Percentiles rank a stretch among this genome's conserved stretches.
Conservation (phyloP, 2,888 invertebrate genomes). For the Apotomis capreana region DNA sequence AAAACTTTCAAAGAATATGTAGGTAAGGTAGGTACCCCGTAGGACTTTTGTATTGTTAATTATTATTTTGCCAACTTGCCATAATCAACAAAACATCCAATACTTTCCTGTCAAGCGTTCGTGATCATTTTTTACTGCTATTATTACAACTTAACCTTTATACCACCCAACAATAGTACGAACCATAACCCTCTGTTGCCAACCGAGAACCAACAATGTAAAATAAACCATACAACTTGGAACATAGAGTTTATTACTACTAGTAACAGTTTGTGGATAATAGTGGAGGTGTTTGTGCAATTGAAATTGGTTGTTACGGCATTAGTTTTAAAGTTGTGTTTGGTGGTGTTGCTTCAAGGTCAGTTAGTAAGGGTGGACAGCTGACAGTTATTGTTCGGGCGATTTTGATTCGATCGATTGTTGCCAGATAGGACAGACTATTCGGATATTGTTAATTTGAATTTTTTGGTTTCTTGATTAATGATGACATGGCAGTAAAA, state of each 20-base stretch:
- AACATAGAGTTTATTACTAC: background rate
- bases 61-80: background rate
- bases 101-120: conserved; percentile 5
- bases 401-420: conserved; percentile 39
- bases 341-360: conserved; percentile 22
- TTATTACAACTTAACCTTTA: conserved; percentile 34
- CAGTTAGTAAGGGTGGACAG: conserved; percentile 35
- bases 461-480: no score
- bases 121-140: conserved; percentile 28
- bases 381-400: conserved; percentile 39
- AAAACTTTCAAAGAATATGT: no score
- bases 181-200: conserved; percentile 37
- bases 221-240: conserved; percentile 2
- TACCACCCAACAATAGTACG: conserved; percentile 10
- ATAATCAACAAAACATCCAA: conserved; percentile 6
- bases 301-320: background rate
- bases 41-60: background rate
- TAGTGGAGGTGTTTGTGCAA: background rate
- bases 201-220: conserved; percentile 6
- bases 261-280: background rate
- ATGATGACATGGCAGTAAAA: no score
- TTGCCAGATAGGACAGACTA: conserved; percentile 14
- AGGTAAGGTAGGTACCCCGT: no score
- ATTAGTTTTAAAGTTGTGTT: conserved; percentile 8
- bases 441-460: background rate